Conservation (phyloP, 2,113 vertebrate genomes). For the Nansenia antarctica region DNA sequence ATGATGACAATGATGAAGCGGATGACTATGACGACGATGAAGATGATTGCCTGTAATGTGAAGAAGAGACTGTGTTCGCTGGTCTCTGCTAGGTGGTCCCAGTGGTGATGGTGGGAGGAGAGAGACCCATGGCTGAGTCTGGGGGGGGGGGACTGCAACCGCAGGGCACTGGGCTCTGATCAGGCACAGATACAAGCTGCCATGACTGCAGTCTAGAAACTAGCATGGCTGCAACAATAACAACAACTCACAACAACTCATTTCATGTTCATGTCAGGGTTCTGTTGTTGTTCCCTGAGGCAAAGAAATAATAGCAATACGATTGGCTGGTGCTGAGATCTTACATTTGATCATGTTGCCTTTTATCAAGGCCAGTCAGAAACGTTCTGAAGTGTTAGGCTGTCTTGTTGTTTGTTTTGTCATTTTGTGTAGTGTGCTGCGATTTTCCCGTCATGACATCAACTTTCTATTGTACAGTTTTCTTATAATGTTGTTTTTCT, state of each 20-base stretch:
- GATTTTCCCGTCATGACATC: slow-evolving; percentile 21
- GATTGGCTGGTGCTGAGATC: not conserved
- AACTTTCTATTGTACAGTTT: slow-evolving; percentile 41
- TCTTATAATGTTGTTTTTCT: slow-evolving; percentile 9
- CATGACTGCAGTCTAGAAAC: slow-evolving; percentile 25
- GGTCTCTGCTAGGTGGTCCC: slow-evolving; percentile 30
- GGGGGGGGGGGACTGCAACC: slow-evolving; percentile 32
- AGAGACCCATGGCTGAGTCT: slow-evolving; percentile 17
- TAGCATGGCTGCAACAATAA: slow-evolving; percentile 24
- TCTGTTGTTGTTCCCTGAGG: slow-evolving; percentile 16
- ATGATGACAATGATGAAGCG: slow-evolving; percentile 19
- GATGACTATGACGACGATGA: slow-evolving; percentile 20
- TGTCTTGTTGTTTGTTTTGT: slow-evolving; percentile 3
- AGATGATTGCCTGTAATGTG: slow-evolving; percentile 69
- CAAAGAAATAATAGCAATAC: slow-evolving; percentile 5
- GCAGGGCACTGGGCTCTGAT: no score
- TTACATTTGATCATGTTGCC: slow-evolving; percentile 1
- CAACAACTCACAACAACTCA: slow-evolving; percentile 9
- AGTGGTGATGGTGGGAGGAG: slow-evolving; percentile 14
- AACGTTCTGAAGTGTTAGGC: not conserved
- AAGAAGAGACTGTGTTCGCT: slow-evolving; percentile 48
- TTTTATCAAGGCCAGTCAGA: slow-evolving; percentile 8
- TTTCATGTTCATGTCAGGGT: slow-evolving; percentile 7
- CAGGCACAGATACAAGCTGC: no score
- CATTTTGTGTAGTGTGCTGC: slow-evolving; percentile 23